Conservation (phyloP, 92 coral and sea anemone genomes). For the Phymanthus crucifer region DNA sequence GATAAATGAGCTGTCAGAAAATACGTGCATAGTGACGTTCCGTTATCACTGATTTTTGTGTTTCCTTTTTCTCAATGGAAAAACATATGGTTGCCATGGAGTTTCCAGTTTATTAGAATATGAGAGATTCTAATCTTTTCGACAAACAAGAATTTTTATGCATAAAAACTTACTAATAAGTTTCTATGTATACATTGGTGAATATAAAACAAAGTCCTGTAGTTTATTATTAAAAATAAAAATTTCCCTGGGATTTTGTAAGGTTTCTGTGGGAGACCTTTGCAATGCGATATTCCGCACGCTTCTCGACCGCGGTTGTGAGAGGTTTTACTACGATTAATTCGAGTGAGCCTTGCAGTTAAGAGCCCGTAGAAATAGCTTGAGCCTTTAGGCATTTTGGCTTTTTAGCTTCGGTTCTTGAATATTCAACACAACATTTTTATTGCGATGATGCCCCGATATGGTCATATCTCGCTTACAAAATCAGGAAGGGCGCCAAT, state of each 20-base stretch:
- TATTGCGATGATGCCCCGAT: background rate
- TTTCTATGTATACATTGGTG: background rate
- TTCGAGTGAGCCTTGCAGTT: background rate
- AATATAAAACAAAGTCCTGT: background rate
- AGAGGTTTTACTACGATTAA: background rate
- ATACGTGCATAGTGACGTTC: constrained; percentile 1
- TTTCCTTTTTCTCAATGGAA: background rate
- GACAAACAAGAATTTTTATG: background rate
- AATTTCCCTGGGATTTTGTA: background rate
- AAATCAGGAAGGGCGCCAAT: constrained; percentile 28
- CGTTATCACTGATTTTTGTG: background rate
- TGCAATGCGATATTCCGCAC: background rate
- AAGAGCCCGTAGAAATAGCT: background rate
- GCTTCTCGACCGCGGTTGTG: background rate
- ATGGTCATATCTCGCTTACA: constrained; percentile 4
- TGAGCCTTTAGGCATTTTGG: background rate
- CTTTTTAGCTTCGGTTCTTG: constrained; percentile 1
- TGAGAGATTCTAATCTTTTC: background rate
- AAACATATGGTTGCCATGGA: background rate
- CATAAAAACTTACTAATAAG: background rate
- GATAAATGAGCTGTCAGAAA: constrained; percentile 1
- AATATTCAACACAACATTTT: constrained; percentile 4
- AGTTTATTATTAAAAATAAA: background rate
- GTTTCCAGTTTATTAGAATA: background rate
- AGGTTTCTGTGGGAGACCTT: background rate